Base-by-base conservation (phyloP, 2,888 invertebrate species). In the Folsomia manolachei region DNA sequence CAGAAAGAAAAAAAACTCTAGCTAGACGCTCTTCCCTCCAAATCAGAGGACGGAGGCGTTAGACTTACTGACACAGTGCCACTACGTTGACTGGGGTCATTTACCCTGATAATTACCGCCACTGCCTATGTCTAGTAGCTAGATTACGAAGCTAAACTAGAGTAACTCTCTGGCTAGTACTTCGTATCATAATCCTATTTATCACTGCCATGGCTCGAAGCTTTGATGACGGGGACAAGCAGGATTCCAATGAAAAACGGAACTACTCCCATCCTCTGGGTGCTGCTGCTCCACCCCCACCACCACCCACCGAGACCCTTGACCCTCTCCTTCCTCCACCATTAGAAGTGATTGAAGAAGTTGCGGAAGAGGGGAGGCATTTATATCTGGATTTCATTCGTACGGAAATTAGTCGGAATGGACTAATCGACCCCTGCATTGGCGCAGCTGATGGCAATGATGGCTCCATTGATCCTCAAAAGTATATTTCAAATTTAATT, bases 361-460 rank as follows among this genome's bases (percentile, higher is more conserved):
- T 74, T 25, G 80, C 80, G 1, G 75, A 65, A 9, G 78, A 78
- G 72, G 76, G 78, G 9, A 68, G 67, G 27, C 79, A 80, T 70
- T 65, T 80, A 27, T 76, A 78, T 24, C 60, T 80, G 39, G 75
- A 75, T n/a, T 80, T 80, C 70, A 53, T 80, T 11, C 56, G 75
- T 4, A 73, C 71, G 19, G 77, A 80, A 69, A 75, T 80, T 23
- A 26, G 52, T 21, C 68, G 78, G 1, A 68, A 66, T 63, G 75
- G 75, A 14, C 24, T 77, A 19, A 26, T 26, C 19, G 64, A 70
- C 23, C 63, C 70, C 11, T 39, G 63, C 23, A 21, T 69, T 51
- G 39, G 23, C 60, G 60, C n/a, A 9, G 60, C 7, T 4, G 60
- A 60, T 51, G 51, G 51, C 11, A 18, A n/a, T n/a, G n/a, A n/a